A percentile compares a stretch with the other conserved stretches of the same genome.
Evolutionary conservation across 2,113 vertebrate species (phyloP).

Genomic region (Bos indicus): DNA sequence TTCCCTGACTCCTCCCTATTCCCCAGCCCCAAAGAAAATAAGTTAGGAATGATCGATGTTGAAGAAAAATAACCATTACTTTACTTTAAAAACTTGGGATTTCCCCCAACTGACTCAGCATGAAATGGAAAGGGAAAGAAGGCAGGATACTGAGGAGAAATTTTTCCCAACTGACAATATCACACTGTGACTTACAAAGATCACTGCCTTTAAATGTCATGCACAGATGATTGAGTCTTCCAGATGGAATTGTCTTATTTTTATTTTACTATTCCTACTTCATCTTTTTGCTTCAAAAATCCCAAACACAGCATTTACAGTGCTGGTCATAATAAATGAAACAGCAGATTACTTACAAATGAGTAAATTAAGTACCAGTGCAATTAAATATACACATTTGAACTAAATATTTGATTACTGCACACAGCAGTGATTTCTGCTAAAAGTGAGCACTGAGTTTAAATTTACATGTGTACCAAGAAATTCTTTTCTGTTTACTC

Average conservation of each 20-base stretch:
- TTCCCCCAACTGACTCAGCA: background rate
- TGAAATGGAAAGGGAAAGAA: background rate
- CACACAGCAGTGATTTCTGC: conserved; percentile 25
- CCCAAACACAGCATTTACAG: conserved; percentile 31
- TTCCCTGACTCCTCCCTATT: background rate
- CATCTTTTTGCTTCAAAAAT: conserved; percentile 46
- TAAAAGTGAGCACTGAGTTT: conserved; percentile 42
- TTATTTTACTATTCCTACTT: conserved; percentile 43
- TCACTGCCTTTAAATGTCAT: conserved; percentile 29
- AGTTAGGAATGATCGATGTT: background rate
- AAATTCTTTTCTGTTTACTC: conserved; percentile 28
- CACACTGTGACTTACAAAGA: background rate
- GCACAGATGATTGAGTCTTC: conserved; percentile 40
- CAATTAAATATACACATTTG: conserved; percentile 55
- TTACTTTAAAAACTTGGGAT: conserved; percentile 19
- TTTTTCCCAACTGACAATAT: conserved; percentile 22
- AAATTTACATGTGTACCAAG: conserved; percentile 19
- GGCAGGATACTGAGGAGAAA: background rate
- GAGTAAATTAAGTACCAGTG: conserved; percentile 61
- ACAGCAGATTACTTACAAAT: conserved; percentile 60
- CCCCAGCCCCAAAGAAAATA: background rate
- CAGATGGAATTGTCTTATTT: conserved; percentile 37
- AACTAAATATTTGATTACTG: conserved; percentile 55
- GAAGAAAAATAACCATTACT: conserved; percentile 12
- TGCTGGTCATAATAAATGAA: conserved; percentile 54